A percentile compares a stretch with the other conserved stretches of the same genome.
Conservation (phyloP, 2,113 vertebrate genomes). For the Sarotherodon lohbergeri region DNA sequence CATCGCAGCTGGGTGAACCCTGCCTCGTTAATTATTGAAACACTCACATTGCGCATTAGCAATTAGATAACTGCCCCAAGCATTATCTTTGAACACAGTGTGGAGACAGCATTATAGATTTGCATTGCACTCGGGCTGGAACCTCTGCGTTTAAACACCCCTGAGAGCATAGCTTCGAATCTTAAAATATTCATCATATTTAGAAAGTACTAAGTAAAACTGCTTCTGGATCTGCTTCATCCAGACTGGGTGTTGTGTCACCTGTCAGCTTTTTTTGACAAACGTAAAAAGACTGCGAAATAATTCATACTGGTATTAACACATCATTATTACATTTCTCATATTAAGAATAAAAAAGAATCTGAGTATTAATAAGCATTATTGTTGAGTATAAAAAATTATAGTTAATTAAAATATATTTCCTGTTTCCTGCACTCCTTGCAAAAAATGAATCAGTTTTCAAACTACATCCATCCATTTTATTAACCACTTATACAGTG, state of each 20-base stretch:
- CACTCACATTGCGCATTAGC: conserved; percentile 2
- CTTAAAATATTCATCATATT: background rate
- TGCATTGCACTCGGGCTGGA: background rate
- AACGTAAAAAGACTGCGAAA: background rate
- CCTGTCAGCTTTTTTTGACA: background rate
- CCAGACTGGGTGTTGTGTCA: background rate
- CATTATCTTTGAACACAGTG: conserved; percentile 16
- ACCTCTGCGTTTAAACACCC: background rate
- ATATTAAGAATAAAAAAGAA: background rate
- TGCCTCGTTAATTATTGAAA: conserved; percentile 50
- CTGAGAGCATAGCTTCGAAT: background rate
- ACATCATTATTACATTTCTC: background rate
- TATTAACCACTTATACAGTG: background rate
- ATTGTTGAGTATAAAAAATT: background rate
- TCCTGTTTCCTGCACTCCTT: background rate
- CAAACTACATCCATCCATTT: background rate
- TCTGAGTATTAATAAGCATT: background rate
- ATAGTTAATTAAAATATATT: background rate
- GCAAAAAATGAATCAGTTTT: background rate
- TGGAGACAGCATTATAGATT: background rate
- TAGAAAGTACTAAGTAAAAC: background rate
- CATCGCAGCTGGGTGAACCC: background rate
- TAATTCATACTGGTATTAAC: background rate
- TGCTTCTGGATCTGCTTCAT: background rate
- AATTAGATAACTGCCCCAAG: conserved; percentile 12